phyloP scores from a whole-genome alignment of 2,797 vertebrate genomes.

The Gila robusta region DNA sequence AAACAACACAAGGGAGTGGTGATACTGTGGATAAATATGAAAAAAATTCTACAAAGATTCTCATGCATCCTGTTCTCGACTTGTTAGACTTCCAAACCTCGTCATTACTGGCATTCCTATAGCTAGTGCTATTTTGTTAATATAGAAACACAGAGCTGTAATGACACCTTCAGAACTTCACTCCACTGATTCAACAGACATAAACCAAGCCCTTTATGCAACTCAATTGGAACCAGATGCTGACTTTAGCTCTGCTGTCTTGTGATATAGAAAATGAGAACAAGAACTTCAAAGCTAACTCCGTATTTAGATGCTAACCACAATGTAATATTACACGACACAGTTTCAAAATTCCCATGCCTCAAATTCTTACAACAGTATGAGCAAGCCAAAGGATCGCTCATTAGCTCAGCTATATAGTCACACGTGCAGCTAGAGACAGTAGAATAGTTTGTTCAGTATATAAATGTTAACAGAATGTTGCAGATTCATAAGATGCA shows the following conservation, averaged over 20 bases:
- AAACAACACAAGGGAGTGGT: background rate
- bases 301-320: conserved; percentile 59
- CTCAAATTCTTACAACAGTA: conserved; percentile 59
- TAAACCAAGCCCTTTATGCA: conserved; percentile 41
- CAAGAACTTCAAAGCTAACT: conserved; percentile 59
- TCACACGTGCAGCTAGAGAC: conserved; percentile 36
- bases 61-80: background rate
- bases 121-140: background rate
- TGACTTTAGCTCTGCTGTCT: conserved; percentile 47
- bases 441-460: background rate
- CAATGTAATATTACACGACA: conserved; percentile 63
- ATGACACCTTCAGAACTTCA: conserved; percentile 9
- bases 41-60: background rate
- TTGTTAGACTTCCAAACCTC: background rate
- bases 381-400: conserved; percentile 52
- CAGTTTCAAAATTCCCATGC: conserved; percentile 57
- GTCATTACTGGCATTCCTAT: background rate
- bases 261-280: conserved; percentile 54
- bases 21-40: background rate
- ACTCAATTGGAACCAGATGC: conserved; percentile 56
- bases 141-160: background rate
- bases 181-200: conserved; percentile 37
- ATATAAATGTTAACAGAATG: conserved; percentile 23
- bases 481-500: background rate
- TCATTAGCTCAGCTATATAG: conserved; percentile 47